Base-by-base conservation (phyloP, 2,797 vertebrate species). In the Pteronotus mesoamericanus region DNA sequence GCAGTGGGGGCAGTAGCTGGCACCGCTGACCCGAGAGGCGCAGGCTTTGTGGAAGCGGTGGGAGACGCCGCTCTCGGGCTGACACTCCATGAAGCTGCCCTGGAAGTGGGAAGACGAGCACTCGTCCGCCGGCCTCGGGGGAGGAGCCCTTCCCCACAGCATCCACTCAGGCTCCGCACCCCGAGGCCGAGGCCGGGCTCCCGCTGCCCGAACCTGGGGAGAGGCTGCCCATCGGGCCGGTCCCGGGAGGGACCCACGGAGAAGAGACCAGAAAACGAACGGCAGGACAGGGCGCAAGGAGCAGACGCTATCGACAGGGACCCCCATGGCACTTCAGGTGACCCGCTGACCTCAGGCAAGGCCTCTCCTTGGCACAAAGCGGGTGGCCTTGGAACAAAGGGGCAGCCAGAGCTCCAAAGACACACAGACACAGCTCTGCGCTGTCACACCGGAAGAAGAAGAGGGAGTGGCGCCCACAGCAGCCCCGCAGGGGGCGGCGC, bases 51-150 rank as follows among this genome's bases (percentile, higher is more conserved):
- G 99, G 98, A 99, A 99, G 24, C 99, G 99, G 97, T 99, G 99
- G 4, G 99, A 99, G 98, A 99, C 99, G 98, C 98, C 99, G 98
- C 99, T 97, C 96, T 99, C 99, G 0, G 99, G 99, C 97, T 99
- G 99, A 98, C 99, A 99, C 97, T 99, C 99, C 99, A 99, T 99
- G 98, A 99, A 99, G 69, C 99, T 99, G 34, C 99, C 99, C 99
- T 99, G 86, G 29, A 85, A 74, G 42, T 0, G 3, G 10, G 18
- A 84, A 55, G 51, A 34, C 0, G 6, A 53, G n/a, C n/a, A n/a
- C n/a, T n/a, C n/a, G n/a, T n/a, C n/a, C n/a, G n/a, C n/a, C n/a
- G n/a, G n/a, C n/a, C n/a, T n/a, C n/a, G n/a, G n/a, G n/a, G n/a
- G n/a, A n/a, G n/a, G n/a, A n/a, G n/a, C 16, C n/a, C 26, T 26